phyloP scores from a whole-genome alignment of 1,140 invertebrate species.

The Apis mellifera region DNA sequence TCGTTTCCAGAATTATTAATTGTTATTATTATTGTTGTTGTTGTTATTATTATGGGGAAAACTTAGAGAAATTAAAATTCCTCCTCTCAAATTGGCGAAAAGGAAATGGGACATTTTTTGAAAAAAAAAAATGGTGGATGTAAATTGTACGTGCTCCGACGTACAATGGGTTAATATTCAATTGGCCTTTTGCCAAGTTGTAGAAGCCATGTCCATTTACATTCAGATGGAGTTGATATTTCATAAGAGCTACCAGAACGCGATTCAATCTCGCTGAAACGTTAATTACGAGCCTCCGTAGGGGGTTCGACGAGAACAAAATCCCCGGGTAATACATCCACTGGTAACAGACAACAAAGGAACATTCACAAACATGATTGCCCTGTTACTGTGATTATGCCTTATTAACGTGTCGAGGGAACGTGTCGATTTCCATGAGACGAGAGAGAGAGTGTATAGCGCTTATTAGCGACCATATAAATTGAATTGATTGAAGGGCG shows the following conservation, averaged over 20 bases:
- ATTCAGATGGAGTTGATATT: background rate
- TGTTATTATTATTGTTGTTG: no score
- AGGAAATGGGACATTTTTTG: no score
- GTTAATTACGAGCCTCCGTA: slow-evolving; percentile 4
- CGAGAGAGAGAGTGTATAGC: background rate
- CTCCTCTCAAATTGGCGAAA: no score
- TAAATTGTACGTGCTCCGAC: slow-evolving; percentile 19
- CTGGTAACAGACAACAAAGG: background rate
- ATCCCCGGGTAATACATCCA: background rate
- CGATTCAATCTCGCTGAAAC: background rate
- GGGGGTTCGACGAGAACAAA: background rate
- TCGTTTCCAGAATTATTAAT: no score
- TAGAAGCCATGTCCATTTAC: background rate
- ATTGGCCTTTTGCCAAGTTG: no score
- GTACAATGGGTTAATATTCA: background rate
- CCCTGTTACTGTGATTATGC: background rate
- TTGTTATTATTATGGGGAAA: no score
- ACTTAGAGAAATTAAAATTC: no score
- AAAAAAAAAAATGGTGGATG: no score
- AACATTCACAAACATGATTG: slow-evolving; percentile 8
- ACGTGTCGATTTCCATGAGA: background rate
- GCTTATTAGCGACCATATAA: background rate
- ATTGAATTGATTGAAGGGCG: slow-evolving; percentile 27
- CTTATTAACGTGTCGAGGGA: slow-evolving; percentile 8
- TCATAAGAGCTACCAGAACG: background rate